These are phyloP conservation scores for Malurus cyaneus DNA, from an alignment of 2,113 vertebrate genomes.

Conservation along the genomic window DNA sequence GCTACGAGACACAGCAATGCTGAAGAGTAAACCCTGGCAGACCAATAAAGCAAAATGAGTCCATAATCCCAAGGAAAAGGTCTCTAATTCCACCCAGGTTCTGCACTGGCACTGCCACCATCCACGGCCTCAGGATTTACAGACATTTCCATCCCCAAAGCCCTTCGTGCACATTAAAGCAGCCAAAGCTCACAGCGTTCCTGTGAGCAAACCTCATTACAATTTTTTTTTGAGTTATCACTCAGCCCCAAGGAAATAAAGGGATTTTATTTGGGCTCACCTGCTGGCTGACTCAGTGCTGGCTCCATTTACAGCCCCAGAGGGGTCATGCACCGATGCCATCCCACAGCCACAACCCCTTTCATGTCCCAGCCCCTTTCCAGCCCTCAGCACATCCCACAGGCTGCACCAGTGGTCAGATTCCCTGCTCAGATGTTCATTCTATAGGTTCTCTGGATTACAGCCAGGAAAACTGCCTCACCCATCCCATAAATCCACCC, in stretches of 20 bases:
- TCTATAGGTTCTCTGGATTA: rapidly evolving
- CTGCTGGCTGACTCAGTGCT: neutral
- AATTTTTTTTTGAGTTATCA: neutral
- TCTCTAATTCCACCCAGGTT: neutral
- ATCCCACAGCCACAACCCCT: rapidly evolving
- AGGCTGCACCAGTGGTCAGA: neutral
- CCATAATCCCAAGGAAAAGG: neutral
- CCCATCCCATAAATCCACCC: neutral
- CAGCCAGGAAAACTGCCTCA: neutral
- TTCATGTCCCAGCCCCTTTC: neutral
- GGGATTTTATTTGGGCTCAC: rapidly evolving
- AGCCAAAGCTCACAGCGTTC: neutral
- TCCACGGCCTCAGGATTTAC: neutral
- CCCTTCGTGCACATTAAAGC: neutral
- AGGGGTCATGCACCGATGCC: rapidly evolving
- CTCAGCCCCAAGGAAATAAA: neutral
- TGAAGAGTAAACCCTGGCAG: neutral
- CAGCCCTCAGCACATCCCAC: neutral
- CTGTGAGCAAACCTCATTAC: neutral
- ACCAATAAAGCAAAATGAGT: neutral
- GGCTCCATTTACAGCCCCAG: neutral
- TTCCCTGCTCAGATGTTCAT: rapidly evolving
- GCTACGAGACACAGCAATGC: neutral
- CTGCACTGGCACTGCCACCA: neutral
- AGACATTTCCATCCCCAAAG: neutral